A percentile compares a stretch with the other conserved stretches of the same genome.
phyloP scores from a whole-genome alignment of 2,888 invertebrate species.

The Macaria notata region DNA sequence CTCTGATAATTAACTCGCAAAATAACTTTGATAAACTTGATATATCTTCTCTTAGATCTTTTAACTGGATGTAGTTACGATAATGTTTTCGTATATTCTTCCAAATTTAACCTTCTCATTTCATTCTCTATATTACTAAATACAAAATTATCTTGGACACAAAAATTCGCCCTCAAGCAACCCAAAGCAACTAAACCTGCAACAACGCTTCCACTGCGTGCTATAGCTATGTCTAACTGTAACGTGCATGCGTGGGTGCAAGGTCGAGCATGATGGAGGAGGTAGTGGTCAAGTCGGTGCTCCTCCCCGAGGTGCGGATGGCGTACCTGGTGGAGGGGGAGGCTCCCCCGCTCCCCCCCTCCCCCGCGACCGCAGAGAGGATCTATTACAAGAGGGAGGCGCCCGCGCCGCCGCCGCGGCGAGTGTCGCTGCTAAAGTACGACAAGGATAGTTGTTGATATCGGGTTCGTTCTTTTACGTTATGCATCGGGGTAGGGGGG shows the following conservation, averaged over 20 bases:
- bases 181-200: slow-evolving; percentile 13
- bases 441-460: slow-evolving; percentile 35
- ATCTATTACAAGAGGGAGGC: slow-evolving; percentile 46
- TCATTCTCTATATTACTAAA: background rate
- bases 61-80: too few species aligned
- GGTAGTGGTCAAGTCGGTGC: slow-evolving; percentile 62
- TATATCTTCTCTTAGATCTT: too few species aligned
- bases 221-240: slow-evolving; percentile 34
- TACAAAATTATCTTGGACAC: too few species aligned
- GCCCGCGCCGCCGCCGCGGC: slow-evolving; percentile 69
- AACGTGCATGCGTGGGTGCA: slow-evolving; percentile 66
- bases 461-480: slow-evolving; percentile 55
- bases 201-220: slow-evolving; percentile 9
- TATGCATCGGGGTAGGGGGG: slow-evolving; percentile 30
- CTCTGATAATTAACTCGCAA: too few species aligned
- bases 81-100: background rate
- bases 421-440: slow-evolving; percentile 64
- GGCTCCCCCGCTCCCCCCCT: too few species aligned
- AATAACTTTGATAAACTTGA: too few species aligned
- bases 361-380: slow-evolving; percentile 26
- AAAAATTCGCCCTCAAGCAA: too few species aligned
- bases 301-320: slow-evolving; percentile 65
- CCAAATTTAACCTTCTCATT: background rate
- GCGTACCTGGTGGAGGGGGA: slow-evolving; percentile 54
- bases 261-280: slow-evolving; percentile 61